A percentile compares a stretch with the other conserved stretches of the same genome.
Evolutionary conservation across 2,888 invertebrate species (phyloP).

Genomic region (Bhutanitis thaidina): DNA sequence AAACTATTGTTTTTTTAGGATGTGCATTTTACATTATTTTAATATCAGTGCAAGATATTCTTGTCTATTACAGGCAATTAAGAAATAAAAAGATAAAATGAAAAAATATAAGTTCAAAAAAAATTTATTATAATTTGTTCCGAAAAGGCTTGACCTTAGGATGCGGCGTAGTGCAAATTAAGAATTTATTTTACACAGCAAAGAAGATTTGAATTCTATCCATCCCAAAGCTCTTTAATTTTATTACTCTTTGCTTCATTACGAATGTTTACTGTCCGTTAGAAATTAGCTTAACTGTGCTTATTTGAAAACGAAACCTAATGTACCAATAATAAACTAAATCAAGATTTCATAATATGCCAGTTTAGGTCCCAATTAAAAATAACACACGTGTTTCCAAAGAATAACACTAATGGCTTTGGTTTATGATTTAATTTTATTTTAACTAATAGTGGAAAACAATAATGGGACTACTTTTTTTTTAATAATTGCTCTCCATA

Average conservation of each 20-base stretch:
- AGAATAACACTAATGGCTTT: no score
- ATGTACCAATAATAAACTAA: neutral
- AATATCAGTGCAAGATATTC: no score
- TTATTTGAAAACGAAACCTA: slow-evolving; percentile 6
- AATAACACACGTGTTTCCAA: no score
- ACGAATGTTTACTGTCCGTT: slow-evolving; percentile 12
- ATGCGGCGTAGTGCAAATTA: neutral
- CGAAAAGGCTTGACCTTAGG: no score
- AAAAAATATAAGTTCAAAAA: no score
- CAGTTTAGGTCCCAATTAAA: slow-evolving; percentile 4
- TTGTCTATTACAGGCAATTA: no score
- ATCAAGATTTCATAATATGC: slow-evolving; percentile 4
- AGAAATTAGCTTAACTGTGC: slow-evolving; percentile 8
- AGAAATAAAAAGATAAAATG: no score
- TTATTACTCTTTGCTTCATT: slow-evolving; percentile 17
- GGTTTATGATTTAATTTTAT: neutral
- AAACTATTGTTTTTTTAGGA: no score
- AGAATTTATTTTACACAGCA: neutral
- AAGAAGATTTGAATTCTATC: slow-evolving; percentile 1
- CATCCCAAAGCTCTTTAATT: slow-evolving; percentile 10
- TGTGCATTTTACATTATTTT: no score
- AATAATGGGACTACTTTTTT: slow-evolving; percentile 2
- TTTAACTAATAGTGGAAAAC: neutral
- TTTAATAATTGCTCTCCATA: slow-evolving; percentile 6
- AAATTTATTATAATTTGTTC: no score